These are phyloP conservation scores for Coreius guichenoti DNA, from an alignment of 2,797 vertebrate species.

Conservation along the genomic window DNA sequence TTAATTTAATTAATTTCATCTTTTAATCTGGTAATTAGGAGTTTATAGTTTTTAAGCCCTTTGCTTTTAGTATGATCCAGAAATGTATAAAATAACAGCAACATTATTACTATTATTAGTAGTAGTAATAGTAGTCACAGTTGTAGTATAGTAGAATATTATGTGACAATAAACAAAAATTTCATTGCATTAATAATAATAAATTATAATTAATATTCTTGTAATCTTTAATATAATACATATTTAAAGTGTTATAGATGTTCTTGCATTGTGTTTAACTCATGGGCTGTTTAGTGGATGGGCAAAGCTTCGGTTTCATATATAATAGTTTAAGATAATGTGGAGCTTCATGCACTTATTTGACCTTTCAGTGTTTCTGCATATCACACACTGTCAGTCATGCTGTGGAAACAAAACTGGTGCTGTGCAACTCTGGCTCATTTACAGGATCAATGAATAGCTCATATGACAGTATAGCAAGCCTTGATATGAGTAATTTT, in stretches of 20 bases:
- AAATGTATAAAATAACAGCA: background rate
- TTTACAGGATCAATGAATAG: background rate
- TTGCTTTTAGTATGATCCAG: background rate
- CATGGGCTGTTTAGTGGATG: background rate
- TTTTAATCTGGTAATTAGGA: background rate
- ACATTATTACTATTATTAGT: background rate
- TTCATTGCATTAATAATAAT: background rate
- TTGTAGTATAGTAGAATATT: background rate
- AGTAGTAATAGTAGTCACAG: background rate
- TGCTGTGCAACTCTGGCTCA: background rate
- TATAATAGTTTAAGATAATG: background rate
- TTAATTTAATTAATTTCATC: background rate
- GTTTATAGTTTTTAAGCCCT: background rate
- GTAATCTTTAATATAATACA: background rate
- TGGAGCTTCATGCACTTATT: background rate
- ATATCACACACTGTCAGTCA: background rate
- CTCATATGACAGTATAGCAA: background rate
- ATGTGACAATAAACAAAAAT: no score
- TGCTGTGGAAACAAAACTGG: background rate
- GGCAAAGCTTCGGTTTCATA: background rate
- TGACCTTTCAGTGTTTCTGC: slow-evolving; percentile 4
- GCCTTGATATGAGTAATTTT: background rate
- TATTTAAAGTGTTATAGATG: background rate
- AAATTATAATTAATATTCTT: background rate
- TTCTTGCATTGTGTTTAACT: background rate